Evolutionary conservation across 2,888 invertebrate species (phyloP), one percentile per base, ranked within the genome.

Genomic region (Monoplex corrugatus): DNA sequence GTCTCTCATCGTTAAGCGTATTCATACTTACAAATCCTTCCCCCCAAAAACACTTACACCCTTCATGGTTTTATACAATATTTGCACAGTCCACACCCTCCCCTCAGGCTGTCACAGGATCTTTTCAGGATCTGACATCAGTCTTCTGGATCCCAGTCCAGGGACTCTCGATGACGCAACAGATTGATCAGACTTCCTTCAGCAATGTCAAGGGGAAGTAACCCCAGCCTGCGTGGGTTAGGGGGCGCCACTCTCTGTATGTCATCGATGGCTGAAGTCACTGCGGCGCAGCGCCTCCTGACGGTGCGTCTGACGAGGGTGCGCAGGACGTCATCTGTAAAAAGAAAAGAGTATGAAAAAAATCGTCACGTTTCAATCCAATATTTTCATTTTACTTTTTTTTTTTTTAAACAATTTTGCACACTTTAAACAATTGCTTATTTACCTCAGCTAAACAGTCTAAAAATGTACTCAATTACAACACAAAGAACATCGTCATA

Each of bases 291-390:
- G 23, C 91, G 91, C 3, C 91, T 83, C 8, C 84, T 19, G 86
- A 44, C 28, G 88, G 68, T 43, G 80, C 87, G 72, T 86, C 89
- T 40, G 84, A 89, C 45, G 35, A 91, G 45, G 50, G 82, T 80
- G 75, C 89, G 57, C 50, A 90, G 87, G 88, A 91, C 89, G 84
- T 90, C 91, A 83, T 91, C 91, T 57, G 87, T 3, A 43, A 38
- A 72, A 80, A 10, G 10, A 43, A 8, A 19, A 75, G 8, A 38
- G 8, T 19, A 75, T 38, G 0, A 75, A 38, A n/a, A 8, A 38
- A 16, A 3, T 75, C n/a, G n/a, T n/a, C n/a, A n/a, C n/a, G n/a
- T n/a, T n/a, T n/a, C n/a, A n/a, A n/a, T n/a, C n/a, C n/a, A n/a
- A n/a, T n/a, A n/a, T n/a, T n/a, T n/a, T n/a, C n/a, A n/a, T n/a